phyloP scores from a whole-genome alignment of 1,140 invertebrate species.

The Papilio xuthus region DNA sequence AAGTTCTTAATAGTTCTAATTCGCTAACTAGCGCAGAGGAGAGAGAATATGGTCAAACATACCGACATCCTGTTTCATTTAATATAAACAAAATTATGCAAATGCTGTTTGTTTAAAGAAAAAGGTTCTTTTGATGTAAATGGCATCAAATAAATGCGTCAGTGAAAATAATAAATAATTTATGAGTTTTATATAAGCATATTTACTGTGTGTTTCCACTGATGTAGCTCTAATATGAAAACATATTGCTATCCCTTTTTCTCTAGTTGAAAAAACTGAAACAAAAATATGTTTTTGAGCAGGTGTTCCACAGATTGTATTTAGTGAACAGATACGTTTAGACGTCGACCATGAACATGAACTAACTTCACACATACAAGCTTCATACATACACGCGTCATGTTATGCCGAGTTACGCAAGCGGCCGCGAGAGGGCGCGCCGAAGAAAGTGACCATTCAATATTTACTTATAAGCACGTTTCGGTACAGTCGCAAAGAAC shows the following conservation, averaged over 20 bases:
- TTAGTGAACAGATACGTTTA: neutral
- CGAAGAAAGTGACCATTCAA: conserved; percentile 46
- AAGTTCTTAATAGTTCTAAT: neutral
- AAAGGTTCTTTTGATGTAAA: neutral
- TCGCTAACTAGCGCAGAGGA: neutral
- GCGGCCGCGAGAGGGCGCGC: conserved; percentile 41
- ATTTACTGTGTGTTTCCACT: neutral
- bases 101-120: neutral
- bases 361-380: neutral
- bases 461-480: conserved; percentile 39
- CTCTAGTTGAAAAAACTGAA: neutral
- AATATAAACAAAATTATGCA: neutral
- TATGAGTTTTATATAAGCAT: neutral
- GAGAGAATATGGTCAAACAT: neutral
- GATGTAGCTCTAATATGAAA: no score
- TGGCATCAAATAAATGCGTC: neutral
- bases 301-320: neutral
- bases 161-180: neutral
- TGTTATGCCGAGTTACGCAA: conserved; percentile 40
- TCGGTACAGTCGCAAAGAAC: conserved; percentile 27
- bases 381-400: neutral
- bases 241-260: neutral
- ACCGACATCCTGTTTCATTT: conserved; percentile 9
- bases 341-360: conserved; percentile 12
- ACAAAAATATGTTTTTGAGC: neutral